Conservation (phyloP, 2,888 invertebrate species). For the Gryllus longicercus region DNA sequence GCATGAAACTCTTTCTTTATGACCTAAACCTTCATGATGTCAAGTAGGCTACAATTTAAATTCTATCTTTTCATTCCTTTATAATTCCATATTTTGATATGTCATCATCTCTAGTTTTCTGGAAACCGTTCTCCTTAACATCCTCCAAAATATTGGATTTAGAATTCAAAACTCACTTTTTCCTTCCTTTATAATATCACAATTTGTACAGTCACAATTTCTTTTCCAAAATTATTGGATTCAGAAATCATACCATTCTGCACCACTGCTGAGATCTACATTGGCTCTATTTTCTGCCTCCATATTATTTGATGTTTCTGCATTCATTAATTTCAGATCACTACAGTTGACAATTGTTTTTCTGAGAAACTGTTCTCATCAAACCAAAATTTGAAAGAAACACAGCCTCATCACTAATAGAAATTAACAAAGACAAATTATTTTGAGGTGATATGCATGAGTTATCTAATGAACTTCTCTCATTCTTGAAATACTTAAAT, state of each 20-base stretch:
- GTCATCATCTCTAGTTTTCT: background rate
- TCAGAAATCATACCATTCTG: background rate
- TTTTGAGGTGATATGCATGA: too few relatives aligned
- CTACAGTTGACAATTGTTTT: background rate
- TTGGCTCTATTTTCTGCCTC: too few relatives aligned
- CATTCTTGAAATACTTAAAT: too few relatives aligned
- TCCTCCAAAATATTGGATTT: background rate
- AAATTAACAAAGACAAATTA: too few relatives aligned
- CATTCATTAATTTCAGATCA: too few relatives aligned
- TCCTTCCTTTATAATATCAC: too few relatives aligned
- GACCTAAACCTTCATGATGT: background rate
- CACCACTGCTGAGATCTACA: too few relatives aligned
- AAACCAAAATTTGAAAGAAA: background rate
- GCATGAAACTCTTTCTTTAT: background rate
- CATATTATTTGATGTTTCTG: too few relatives aligned
- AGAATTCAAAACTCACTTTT: too few relatives aligned
- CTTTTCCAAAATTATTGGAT: background rate
- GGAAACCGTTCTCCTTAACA: background rate
- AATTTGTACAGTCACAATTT: background rate
- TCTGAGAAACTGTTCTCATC: background rate
- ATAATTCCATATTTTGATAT: background rate
- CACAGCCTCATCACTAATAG: background rate
- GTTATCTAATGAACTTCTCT: too few relatives aligned
- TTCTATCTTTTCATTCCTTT: background rate
- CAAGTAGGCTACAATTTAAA: background rate